phyloP scores from a whole-genome alignment of 2,888 invertebrate species.

The Strigamia maritima region DNA sequence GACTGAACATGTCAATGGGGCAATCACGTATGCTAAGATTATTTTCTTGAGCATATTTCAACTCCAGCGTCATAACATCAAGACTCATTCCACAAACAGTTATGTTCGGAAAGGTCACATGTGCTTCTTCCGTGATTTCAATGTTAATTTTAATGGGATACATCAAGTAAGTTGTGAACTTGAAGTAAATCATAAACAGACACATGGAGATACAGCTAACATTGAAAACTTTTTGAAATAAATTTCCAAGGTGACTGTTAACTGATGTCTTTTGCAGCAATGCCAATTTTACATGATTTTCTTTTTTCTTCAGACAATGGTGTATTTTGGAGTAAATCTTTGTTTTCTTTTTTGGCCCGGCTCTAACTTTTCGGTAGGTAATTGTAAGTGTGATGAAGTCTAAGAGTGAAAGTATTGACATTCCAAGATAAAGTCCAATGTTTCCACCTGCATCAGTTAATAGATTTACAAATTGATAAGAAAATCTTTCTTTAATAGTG shows the following conservation, averaged over 20 bases:
- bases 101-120: background rate
- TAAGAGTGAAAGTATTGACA: background rate
- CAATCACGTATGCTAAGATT: background rate
- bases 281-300: background rate
- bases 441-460: background rate
- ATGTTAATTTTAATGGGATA: background rate
- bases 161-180: background rate
- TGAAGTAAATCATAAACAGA: background rate
- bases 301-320: background rate
- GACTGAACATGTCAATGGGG: background rate
- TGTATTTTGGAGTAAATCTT: background rate
- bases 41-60: background rate
- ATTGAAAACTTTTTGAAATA: background rate
- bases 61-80: background rate
- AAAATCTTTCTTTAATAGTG: background rate
- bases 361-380: background rate
- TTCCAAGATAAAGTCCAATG: background rate
- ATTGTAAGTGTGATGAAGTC: background rate
- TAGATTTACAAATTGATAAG: background rate
- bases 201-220: background rate
- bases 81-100: background rate
- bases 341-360: background rate
- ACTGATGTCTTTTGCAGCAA: background rate
- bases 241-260: background rate
- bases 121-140: background rate